A percentile compares a stretch with the other conserved stretches of the same genome.
Evolutionary conservation across 2,888 invertebrate species (phyloP).

Genomic region (Argyresthia goedartella): DNA sequence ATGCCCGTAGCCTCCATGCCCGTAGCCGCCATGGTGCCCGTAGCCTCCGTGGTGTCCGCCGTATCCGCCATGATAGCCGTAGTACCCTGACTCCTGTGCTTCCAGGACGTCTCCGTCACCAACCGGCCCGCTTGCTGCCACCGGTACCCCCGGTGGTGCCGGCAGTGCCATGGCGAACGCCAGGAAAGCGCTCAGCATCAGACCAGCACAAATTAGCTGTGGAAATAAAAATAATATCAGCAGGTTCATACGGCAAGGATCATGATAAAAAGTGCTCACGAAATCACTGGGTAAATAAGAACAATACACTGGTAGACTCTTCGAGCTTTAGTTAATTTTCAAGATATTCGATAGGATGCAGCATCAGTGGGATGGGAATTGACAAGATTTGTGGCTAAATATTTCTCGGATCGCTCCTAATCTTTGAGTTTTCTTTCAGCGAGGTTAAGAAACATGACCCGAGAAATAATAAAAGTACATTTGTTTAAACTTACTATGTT

Average conservation of each 20-base stretch:
- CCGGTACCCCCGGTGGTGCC: slow-evolving; percentile 15
- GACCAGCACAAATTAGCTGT: slow-evolving; percentile 27
- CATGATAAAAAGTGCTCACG: no score
- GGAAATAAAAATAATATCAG: slow-evolving; percentile 9
- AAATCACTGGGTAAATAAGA: no score
- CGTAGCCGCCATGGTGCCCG: slow-evolving; percentile 4
- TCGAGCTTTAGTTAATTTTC: no score
- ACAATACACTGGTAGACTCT: no score
- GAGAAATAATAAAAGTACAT: no score
- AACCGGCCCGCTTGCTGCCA: slow-evolving; percentile 7
- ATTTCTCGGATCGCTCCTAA: no score
- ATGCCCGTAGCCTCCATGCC: slow-evolving; percentile 6
- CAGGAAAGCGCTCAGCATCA: slow-evolving; percentile 31
- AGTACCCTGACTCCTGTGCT: slow-evolving; percentile 16
- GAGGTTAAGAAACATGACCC: no score
- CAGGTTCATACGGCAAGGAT: no score
- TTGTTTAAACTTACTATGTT: slow-evolving; percentile 39
- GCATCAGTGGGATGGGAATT: no score
- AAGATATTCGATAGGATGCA: no score
- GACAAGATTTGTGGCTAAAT: no score
- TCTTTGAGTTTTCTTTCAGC: no score
- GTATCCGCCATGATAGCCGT: slow-evolving; percentile 1
- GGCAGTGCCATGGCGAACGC: slow-evolving; percentile 23
- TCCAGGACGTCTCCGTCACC: slow-evolving; percentile 8
- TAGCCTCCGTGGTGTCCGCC: slow-evolving; percentile 7